A percentile compares a stretch with the other conserved stretches of the same genome.
Conservation (phyloP, 2,113 vertebrate species). For the Hemiprocne comata region DNA sequence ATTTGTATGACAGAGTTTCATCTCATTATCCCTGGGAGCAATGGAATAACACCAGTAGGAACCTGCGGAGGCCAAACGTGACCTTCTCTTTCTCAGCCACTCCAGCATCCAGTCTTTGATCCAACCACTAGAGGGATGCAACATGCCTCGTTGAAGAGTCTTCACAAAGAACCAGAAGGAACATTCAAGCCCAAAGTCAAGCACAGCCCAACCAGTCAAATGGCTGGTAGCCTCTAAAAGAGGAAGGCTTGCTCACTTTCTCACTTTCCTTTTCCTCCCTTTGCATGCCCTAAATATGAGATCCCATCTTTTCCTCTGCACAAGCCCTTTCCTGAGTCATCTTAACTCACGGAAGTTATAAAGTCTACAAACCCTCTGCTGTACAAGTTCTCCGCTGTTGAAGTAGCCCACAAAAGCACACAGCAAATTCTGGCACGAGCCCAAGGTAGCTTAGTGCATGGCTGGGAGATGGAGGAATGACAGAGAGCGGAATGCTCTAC, state of each 20-base stretch:
- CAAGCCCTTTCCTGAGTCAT: background rate
- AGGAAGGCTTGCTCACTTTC: background rate
- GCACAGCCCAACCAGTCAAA: background rate
- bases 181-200: background rate
- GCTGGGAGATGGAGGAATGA: background rate
- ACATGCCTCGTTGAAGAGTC: background rate
- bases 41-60: background rate
- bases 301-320: background rate
- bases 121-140: background rate
- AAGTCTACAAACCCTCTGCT: background rate
- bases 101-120: background rate
- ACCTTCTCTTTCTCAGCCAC: background rate
- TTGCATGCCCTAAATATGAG: background rate
- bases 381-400: accelerated
- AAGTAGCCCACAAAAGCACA: background rate
- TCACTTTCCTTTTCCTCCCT: background rate
- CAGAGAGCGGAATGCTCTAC: background rate
- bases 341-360: background rate
- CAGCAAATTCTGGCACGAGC: background rate
- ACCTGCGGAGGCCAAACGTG: accelerated
- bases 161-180: background rate
- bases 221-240: background rate
- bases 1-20: background rate
- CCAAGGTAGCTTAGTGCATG: background rate
- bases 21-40: background rate